Evolutionary conservation across 1,140 invertebrate species (phyloP), one percentile per base, ranked within the genome.

Genomic region (Caerostris darwini): DNA sequence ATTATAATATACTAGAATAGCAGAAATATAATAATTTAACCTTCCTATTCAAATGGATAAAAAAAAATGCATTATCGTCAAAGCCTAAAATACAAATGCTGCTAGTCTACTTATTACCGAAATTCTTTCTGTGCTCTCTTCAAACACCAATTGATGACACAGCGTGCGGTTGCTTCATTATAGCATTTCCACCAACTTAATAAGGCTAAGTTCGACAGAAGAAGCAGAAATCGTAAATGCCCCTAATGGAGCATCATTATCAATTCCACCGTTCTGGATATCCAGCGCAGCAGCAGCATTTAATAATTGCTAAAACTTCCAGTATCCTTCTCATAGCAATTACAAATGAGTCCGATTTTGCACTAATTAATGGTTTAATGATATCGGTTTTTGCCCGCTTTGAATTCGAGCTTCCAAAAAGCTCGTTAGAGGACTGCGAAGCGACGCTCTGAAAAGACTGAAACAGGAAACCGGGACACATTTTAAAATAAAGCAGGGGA

Each of bases 301-400:
- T 54, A 86, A 86, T 86, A 59, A 59, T 86, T 86, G 17, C 57
- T 58, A 6, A 34, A 54, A 89, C 54, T 34, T 89, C 8, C 87
- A 5, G 19, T 8, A 12, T 54, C 64, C 59, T 53, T 64, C 64
- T 69, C 12, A 69, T 53, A 53, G 50, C 64, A 89, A 67, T 89
- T 89, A 69, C 59, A 89, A 57, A 56, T 71, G 17, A 17, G 56
- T 56, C 53, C 61, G 87, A 89, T 69, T 69, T 69, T 67, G 34
- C 64, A 14, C 87, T 89, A 89, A 89, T 89, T 89, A 69, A 67
- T 89, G 87, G 61, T 7, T 67, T 69, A 89, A 89, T 89, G 59
- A 89, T 89, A 89, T 69, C 50, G 87, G 87, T 89, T 89, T 89
- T 89, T 67, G 34, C 34, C 50, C 17, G n/a, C 54, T 56, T 67